Base-by-base conservation (phyloP, 2,888 invertebrate species). In the Carabus problematicus region DNA sequence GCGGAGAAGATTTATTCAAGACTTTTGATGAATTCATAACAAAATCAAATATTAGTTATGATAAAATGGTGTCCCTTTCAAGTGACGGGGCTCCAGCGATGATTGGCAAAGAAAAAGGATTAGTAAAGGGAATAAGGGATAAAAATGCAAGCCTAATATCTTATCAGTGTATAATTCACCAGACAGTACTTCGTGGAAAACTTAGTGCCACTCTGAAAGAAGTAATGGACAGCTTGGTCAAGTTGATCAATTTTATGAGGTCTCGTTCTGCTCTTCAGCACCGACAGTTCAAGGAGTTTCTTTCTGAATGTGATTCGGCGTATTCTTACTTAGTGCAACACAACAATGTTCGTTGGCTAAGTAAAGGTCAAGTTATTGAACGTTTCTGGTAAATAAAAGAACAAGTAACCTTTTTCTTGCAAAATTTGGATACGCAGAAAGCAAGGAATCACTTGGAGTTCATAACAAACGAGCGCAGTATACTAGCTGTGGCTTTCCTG, bases 271-370 rank as follows among this genome's bases (percentile, higher is more conserved):
- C 72, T 72, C 71, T 72, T 54, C 62, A 72, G 71, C 74, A 73
- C 72, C 64, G 72, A 72, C 72, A 74, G 63, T 72, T 73, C 67
- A 72, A 71, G 58, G 68, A 71, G 68, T 73, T 72, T 72, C 59
- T 71, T 41, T 64, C 72, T 64, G 69, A 72, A 58, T 67, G 72
- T 73, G 73, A 74, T 73, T 73, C 73, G 69, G 74, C 72, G 70
- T 72, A 76, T 76, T 75, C 73, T 73, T 74, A 75, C 72, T 73
- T 75, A 74, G 72, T 75, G 64, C 73, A 74, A 72, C 70, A 72
- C 62, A 74, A 72, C 68, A 74, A 74, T 74, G 72, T 74, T 73
- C 71, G 73, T 72, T 75, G 72, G 72, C 72, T 74, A 68, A 74
- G 72, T 73, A 73, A 73, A 72, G 73, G 73, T 67, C 68, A 72